A percentile compares a stretch with the other conserved stretches of the same genome.
Evolutionary conservation across 2,113 vertebrate species (phyloP).

Genomic region (Heptranchias perlo): DNA sequence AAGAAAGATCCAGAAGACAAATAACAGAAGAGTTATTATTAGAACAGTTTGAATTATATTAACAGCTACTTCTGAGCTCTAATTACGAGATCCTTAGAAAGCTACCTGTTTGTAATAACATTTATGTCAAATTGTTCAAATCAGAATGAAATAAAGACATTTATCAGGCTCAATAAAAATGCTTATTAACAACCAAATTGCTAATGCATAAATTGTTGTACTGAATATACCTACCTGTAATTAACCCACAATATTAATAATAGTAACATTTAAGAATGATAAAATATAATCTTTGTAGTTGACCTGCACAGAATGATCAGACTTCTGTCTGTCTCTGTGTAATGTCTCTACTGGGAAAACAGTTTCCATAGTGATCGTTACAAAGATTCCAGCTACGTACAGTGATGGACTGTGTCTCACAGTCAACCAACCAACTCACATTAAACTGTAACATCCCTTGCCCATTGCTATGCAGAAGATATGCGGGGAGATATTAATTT

Average conservation of each 20-base stretch:
- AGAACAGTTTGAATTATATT: background rate
- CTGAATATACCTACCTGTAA: background rate
- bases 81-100: background rate
- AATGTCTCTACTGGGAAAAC: background rate
- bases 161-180: background rate
- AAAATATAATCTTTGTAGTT: background rate
- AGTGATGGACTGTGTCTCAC: background rate
- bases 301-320: background rate
- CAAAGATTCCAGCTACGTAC: constrained; percentile 12
- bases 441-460: background rate
- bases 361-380: constrained; percentile 9
- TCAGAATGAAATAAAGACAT: background rate
- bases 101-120: background rate
- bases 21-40: background rate
- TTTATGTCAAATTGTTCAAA: background rate
- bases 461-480: background rate
- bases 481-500: background rate
- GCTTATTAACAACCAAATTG: background rate
- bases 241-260: background rate
- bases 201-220: background rate
- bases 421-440: background rate
- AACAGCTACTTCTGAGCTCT: background rate
- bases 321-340: background rate
- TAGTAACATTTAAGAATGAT: background rate
- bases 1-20: background rate